Base-by-base conservation (phyloP, 1,140 invertebrate species). In the Yoshiicerus persimilis region DNA sequence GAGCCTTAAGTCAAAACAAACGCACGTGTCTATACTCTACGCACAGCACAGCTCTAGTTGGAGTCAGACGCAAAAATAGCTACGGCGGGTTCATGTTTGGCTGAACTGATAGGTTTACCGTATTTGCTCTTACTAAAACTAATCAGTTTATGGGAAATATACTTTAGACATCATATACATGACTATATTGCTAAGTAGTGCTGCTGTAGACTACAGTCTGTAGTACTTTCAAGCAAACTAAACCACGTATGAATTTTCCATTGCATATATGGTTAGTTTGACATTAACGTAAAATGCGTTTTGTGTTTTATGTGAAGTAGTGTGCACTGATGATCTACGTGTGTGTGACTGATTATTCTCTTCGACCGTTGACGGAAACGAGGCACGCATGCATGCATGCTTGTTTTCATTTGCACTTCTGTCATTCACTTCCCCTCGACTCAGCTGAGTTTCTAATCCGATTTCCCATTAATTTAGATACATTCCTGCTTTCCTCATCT, bases 381-480 rank as follows among this genome's bases (percentile, higher is more conserved):
- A 36, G 75, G 75, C 25, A 70, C 13, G n/a, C 47, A 36, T 85
- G 39, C 64, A 70, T 41, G 20, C 38, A 32, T 88, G 87, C 80
- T 88, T 84, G 87, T 88, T 85, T 88, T 88, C 87, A 88, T 88
- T 88, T 84, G 80, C 39, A 85, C 47, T 64, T 38, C 38, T 85
- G 87, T 88, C 87, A 88, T 85, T 88, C 87, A 84, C 75, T 80
- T 80, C 32, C 75, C 75, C 75, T 30, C 20, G 62, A 6, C 75
- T n/a, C 30, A 36, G 27, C 13, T 70, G 87, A 47, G 75, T 38
- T 80, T 39, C 80, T 88, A 88, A 88, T 88, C 87, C 87, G 87
- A 88, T 88, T 88, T 88, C 83, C 87, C 87, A 88, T 88, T 88
- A 88, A 88, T 88, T 88, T 84, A 83, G 36, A 88, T 84, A 87